Evolutionary conservation across 2,888 invertebrate species (phyloP), one percentile per base, ranked within the genome.

Genomic region (Drosophila paucipuncta): DNA sequence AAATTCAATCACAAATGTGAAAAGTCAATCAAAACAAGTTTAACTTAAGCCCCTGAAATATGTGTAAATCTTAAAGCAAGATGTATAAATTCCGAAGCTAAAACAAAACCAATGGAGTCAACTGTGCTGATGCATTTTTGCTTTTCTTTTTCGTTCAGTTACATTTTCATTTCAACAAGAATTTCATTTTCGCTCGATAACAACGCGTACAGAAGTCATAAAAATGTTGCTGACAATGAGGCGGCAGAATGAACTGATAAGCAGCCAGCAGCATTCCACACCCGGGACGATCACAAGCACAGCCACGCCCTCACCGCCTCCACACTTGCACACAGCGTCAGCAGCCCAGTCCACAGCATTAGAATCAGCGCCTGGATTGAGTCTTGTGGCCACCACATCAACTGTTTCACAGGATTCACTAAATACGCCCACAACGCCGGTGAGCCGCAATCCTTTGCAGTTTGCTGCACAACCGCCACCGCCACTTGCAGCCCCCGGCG

Each of bases 171-270:
- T 83, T 61, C 53, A 11, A 16, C 64, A 63, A 54, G n/a, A 13
- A 39, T 70, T 68, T 53, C 54, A 50, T 53, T 76, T 73, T 49
- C 72, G 55, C 53, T 55, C 73, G 70, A 61, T 41, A 54, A 47
- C 39, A 71, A 68, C 63, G 63, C 78, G 79, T 72, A 59, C 77
- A 63, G 62, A 78, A 68, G 62, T 68, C 73, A 76, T 82, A 85
- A 93, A 92, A 91, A 93, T 93, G 93, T 92, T 95, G 95, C 94
- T 96, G 94, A 95, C 96, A 94, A 96, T 96, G 96, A 95, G 96
- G 94, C 96, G 96, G 94, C 95, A 96, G 95, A 95, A 95, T 95
- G 96, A 95, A 94, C 94, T 94, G 88, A 89, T 86, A 70, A 78
- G 83, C 71, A 88, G 90, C 82, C 90, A 86, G 75, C 91, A 88